Conservation (phyloP, 2,888 invertebrate species). For the Nymphalis polychloros region DNA sequence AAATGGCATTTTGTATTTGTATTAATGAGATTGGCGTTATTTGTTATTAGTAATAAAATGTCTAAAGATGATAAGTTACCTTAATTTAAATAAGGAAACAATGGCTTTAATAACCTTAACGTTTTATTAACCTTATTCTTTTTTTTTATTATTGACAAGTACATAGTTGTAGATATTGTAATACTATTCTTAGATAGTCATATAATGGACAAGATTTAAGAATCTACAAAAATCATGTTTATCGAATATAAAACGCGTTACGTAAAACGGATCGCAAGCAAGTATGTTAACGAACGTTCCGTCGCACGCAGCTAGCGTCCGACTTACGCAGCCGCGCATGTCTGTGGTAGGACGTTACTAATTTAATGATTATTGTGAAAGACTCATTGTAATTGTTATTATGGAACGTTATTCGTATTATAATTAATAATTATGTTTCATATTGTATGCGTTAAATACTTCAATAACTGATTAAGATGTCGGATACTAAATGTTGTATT, state of each 20-base stretch:
- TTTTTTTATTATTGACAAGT: no score
- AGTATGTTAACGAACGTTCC: constrained; percentile 16
- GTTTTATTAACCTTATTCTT: no score
- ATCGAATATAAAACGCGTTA: constrained; percentile 9
- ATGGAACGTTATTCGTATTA: background rate
- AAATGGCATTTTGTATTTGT: no score
- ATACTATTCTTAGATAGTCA: background rate
- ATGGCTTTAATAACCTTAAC: no score
- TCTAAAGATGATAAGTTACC: no score
- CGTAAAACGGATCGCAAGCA: constrained; percentile 22
- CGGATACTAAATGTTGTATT: no score
- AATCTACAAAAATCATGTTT: background rate
- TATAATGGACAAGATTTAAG: background rate
- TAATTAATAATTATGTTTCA: background rate
- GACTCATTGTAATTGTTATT: constrained; percentile 10
- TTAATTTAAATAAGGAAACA: no score
- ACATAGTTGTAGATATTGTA: no score
- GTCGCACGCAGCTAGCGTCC: constrained; percentile 24
- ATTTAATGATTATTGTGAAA: constrained; percentile 24
- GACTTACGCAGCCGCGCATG: constrained; percentile 24
- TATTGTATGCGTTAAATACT: background rate
- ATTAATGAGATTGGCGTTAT: no score
- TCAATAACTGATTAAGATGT: background rate
- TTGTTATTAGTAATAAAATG: no score
- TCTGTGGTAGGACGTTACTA: constrained; percentile 5